Conservation (phyloP, 2,888 invertebrate species). For the Mesorhabditis spiculigera region DNA sequence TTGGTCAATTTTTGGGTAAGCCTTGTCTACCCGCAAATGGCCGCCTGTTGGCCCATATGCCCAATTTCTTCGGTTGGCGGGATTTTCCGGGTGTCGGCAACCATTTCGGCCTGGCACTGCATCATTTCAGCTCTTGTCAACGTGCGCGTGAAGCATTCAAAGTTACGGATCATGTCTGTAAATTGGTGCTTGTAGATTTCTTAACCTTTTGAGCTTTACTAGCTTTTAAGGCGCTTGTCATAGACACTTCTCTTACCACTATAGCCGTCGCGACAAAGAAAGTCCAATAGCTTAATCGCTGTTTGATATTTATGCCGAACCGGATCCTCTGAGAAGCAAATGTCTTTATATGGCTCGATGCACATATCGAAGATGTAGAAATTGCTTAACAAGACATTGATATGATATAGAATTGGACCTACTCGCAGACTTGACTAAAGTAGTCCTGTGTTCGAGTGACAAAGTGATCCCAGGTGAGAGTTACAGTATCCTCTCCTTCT, state of each 20-base stretch:
- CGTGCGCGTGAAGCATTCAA: slow-evolving; percentile 46
- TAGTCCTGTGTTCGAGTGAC: slow-evolving; percentile 37
- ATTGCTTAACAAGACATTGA: slow-evolving; percentile 24
- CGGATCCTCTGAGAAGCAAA: slow-evolving; percentile 38
- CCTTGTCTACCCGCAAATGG: slow-evolving; percentile 40
- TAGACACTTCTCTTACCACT: slow-evolving; percentile 19
- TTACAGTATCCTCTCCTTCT: slow-evolving; percentile 13
- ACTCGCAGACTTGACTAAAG: slow-evolving; percentile 46
- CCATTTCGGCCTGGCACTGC: slow-evolving; percentile 46
- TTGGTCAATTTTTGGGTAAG: too few species aligned
- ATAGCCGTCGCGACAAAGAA: slow-evolving; percentile 46
- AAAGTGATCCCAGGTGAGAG: slow-evolving; percentile 38
- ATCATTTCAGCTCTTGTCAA: slow-evolving; percentile 49
- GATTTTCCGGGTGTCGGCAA: slow-evolving; percentile 37
- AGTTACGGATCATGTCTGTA: slow-evolving; percentile 43
- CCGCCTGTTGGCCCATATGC: slow-evolving; percentile 19
- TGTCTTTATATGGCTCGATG: slow-evolving; percentile 44
- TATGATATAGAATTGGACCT: slow-evolving; percentile 10
- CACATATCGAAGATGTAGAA: slow-evolving; percentile 46
- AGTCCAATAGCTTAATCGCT: slow-evolving; percentile 40
- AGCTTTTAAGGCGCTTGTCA: neutral
- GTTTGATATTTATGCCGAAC: slow-evolving; percentile 37
- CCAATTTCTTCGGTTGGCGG: slow-evolving; percentile 17
- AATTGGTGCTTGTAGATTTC: neutral
- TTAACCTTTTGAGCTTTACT: neutral